phyloP scores from a whole-genome alignment of 2,797 vertebrate species.

The Aselliscus stoliczkanus region DNA sequence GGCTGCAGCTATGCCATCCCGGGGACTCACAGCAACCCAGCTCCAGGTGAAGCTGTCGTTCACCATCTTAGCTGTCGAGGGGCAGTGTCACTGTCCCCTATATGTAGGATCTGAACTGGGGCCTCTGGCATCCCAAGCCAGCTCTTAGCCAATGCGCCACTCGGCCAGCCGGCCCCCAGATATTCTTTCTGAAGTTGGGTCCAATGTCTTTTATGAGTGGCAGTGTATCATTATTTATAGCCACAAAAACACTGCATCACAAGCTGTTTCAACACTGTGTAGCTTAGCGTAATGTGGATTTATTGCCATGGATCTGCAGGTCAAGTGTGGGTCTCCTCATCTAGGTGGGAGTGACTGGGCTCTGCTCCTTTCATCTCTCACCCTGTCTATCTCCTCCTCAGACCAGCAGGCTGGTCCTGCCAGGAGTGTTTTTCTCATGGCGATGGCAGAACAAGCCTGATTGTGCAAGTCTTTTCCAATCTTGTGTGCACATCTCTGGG shows the following conservation, averaged over 20 bases:
- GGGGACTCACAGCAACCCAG: too few relatives aligned
- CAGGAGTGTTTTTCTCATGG: background rate
- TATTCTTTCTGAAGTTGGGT: background rate
- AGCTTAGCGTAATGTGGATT: background rate
- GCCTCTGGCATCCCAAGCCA: too few relatives aligned
- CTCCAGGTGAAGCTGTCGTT: too few relatives aligned
- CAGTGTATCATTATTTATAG: background rate
- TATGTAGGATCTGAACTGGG: too few relatives aligned
- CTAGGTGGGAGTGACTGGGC: background rate
- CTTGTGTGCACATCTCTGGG: background rate
- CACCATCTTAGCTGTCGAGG: too few relatives aligned
- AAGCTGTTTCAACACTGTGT: background rate
- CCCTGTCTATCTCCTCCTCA: background rate
- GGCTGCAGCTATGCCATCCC: too few relatives aligned
- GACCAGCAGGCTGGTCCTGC: background rate
- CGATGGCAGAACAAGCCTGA: background rate
- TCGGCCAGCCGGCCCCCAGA: too few relatives aligned
- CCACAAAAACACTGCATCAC: background rate
- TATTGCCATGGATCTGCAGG: background rate
- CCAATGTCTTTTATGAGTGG: background rate
- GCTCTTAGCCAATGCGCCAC: too few relatives aligned
- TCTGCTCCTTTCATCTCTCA: background rate
- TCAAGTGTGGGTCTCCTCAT: background rate
- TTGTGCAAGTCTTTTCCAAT: background rate
- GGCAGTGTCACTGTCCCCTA: too few relatives aligned